These are phyloP conservation scores for Bibio marci DNA, from an alignment of 2,888 invertebrate genomes.

Conservation along the genomic window DNA sequence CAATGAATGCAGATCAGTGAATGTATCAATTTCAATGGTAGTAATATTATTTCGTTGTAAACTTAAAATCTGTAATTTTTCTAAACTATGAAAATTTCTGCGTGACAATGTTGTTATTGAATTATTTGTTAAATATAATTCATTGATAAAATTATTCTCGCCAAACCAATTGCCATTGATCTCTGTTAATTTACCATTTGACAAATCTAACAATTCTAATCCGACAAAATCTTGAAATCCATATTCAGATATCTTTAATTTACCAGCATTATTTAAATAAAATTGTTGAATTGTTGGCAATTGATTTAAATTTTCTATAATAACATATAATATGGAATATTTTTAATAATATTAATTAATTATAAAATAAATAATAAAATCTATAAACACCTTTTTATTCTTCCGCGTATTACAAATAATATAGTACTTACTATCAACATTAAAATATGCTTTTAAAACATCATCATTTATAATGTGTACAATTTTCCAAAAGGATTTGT, in stretches of 20 bases:
- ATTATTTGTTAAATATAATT: slow-evolving; percentile 22
- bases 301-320: too few relatives aligned
- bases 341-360: too few relatives aligned
- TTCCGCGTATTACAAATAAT: too few relatives aligned
- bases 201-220: slow-evolving; percentile 20
- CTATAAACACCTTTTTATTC: too few relatives aligned
- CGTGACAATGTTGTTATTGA: slow-evolving; percentile 13
- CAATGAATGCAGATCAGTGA: slow-evolving; percentile 15
- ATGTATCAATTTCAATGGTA: slow-evolving; percentile 15
- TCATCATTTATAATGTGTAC: too few relatives aligned
- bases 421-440: too few relatives aligned
- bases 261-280: slow-evolving; percentile 18
- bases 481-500: too few relatives aligned
- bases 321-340: too few relatives aligned
- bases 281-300: slow-evolving; percentile 9
- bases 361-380: too few relatives aligned
- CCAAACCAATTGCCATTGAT: slow-evolving; percentile 15
- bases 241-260: slow-evolving; percentile 11
- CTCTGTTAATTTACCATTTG: slow-evolving; percentile 13
- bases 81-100: slow-evolving; percentile 14
- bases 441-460: too few relatives aligned
- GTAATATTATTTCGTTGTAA: slow-evolving; percentile 17
- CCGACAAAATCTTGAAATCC: slow-evolving; percentile 18
- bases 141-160: slow-evolving; percentile 12
- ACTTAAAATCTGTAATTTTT: slow-evolving; percentile 16